These are phyloP conservation scores for Cyclura pinguis DNA, from an alignment of 2,797 vertebrate genomes.

Conservation along the genomic window DNA sequence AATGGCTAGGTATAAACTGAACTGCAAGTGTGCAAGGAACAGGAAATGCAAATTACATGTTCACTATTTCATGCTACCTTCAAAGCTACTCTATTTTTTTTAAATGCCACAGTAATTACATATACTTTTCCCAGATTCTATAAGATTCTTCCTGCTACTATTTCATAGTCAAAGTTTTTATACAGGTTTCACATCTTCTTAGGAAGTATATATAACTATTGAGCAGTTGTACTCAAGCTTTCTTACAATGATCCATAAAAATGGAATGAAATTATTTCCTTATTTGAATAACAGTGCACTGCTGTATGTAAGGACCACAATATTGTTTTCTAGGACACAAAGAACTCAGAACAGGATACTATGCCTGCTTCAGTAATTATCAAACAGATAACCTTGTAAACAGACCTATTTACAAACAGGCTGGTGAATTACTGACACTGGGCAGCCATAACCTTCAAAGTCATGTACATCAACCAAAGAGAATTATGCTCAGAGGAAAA, in stretches of 20 bases:
- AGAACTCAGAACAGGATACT: slow-evolving; percentile 15
- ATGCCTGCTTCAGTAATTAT: not conserved
- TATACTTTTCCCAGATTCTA: not conserved
- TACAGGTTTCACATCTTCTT: not conserved
- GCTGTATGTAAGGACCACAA: slow-evolving; percentile 15
- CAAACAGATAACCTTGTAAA: slow-evolving; percentile 30
- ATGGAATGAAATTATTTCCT: not conserved
- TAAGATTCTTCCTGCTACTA: not conserved
- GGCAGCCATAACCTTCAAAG: slow-evolving; percentile 53
- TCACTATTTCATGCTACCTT: not conserved
- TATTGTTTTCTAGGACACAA: slow-evolving; percentile 29
- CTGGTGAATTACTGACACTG: slow-evolving; percentile 38
- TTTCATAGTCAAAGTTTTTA: not conserved
- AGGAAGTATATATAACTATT: not conserved
- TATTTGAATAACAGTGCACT: not conserved
- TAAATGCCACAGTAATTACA: not conserved
- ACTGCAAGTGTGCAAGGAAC: not conserved
- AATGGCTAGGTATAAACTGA: not conserved
- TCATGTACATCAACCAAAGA: slow-evolving; percentile 53
- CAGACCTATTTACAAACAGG: slow-evolving; percentile 38
- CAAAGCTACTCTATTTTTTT: not conserved
- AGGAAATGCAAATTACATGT: too few relatives aligned
- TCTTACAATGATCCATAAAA: not conserved
- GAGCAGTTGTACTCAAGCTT: not conserved
- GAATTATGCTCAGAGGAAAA: slow-evolving; percentile 53